Conservation (phyloP, 2,888 invertebrate species). For the Crocallis elinguaria region DNA sequence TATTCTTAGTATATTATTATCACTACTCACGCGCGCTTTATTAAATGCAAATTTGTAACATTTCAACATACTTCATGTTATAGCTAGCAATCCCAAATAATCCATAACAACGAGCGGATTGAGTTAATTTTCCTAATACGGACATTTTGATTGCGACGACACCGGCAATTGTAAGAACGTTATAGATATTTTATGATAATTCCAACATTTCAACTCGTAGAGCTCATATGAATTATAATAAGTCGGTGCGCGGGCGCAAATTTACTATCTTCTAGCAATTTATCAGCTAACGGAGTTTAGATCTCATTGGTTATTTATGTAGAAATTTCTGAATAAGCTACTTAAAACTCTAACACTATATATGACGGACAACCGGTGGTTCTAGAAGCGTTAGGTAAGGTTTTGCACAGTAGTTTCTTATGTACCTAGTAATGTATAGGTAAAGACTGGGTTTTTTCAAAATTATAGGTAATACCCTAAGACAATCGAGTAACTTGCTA, state of each 20-base stretch:
- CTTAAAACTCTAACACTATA: no score
- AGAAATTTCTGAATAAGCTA: no score
- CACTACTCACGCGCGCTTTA: no score
- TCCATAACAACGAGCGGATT: constrained; percentile 41
- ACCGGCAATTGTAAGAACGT: constrained; percentile 70
- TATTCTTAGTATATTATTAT: no score
- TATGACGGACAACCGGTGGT: no score
- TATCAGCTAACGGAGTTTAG: constrained; percentile 55
- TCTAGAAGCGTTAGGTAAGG: no score
- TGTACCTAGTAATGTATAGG: no score
- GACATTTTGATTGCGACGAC: constrained; percentile 58
- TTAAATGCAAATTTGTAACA: background rate
- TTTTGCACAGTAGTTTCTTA: no score
- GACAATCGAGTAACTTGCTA: no score
- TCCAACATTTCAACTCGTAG: constrained; percentile 54
- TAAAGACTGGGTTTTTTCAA: no score
- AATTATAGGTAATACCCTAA: no score
- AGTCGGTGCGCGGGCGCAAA: constrained; percentile 63
- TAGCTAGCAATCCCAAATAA: constrained; percentile 6
- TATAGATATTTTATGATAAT: constrained; percentile 78
- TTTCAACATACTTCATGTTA: background rate
- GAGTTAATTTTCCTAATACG: constrained; percentile 58
- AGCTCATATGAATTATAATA: constrained; percentile 41
- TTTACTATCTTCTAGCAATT: constrained; percentile 49
- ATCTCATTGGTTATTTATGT: constrained; percentile 42